Evolutionary conservation across 2,888 invertebrate species (phyloP), one percentile per base, ranked within the genome.

Genomic region (Sclerodermus sp.): DNA sequence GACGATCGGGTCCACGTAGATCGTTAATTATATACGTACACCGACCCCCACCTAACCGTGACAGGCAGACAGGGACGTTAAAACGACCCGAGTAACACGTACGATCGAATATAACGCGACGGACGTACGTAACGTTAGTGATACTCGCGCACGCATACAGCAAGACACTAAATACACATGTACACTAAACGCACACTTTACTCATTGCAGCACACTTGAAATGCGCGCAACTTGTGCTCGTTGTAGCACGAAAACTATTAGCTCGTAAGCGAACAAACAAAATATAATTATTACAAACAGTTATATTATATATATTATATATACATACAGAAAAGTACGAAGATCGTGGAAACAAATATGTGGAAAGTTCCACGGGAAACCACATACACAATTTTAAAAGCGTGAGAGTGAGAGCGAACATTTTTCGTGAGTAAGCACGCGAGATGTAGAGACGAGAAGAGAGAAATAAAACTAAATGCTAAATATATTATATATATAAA

Each of bases 251-350:
- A 71, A 71, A 77, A 77, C 76, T 77, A 76, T 77, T 77, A 77
- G 75, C 68, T 69, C 70, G 64, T 77, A 77, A 77, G 77, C 69
- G 66, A 68, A 76, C 72, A 76, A 76, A 76, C 73, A 77, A 76
- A 76, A 77, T 73, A 76, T 75, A 71, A 76, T 75, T 73, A 76
- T 76, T 74, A 73, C 72, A 76, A 75, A 76, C 74, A 74, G 74
- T 74, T 76, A 75, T 75, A 74, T 73, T 74, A 76, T 72, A 77
- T 76, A 76, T 76, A 76, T 75, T 75, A 76, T 76, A 75, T 74
- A 75, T 74, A 74, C 72, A 76, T 74, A 74, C 73, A 74, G 67
- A n/a, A n/a, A n/a, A 72, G 71, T 72, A 74, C 70, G 72, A 65
- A 64, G 70, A 65, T 34, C 34, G 64, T 58, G 34, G 13, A 34